Percentiles rank a stretch among this genome's conserved stretches.
Evolutionary conservation across 2,888 invertebrate genomes (phyloP).

Genomic region (Vanessa cardui): DNA sequence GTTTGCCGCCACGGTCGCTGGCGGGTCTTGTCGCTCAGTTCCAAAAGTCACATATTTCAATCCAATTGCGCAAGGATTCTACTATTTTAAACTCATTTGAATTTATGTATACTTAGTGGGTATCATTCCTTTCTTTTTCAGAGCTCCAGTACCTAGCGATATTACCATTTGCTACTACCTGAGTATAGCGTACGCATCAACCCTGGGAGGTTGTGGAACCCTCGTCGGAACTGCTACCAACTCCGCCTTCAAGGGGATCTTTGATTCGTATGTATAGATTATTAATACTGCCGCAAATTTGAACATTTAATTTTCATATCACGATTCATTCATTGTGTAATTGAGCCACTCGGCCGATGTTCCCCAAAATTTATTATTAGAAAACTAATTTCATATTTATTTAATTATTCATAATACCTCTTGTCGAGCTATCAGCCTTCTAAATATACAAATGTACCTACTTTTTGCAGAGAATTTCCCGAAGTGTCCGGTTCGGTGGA

Average conservation of each 20-base stretch:
- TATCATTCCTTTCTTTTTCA: conserved; percentile 46
- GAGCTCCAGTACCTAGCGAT: conserved; percentile 86
- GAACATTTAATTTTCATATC: no score
- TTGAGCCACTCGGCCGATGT: no score
- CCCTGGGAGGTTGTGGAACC: conserved; percentile 90
- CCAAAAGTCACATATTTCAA: no score
- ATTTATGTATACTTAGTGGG: no score
- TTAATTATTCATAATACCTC: background rate
- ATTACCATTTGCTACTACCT: conserved; percentile 90
- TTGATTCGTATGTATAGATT: conserved; percentile 82
- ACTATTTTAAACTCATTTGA: no score
- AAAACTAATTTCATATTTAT: background rate
- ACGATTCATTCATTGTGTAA: no score
- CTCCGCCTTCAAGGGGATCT: conserved; percentile 91
- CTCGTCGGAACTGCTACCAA: conserved; percentile 92
- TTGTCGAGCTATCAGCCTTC: background rate
- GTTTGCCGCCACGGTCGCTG: no score
- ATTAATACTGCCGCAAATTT: background rate
- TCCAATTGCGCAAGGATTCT: no score
- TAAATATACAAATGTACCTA: conserved; percentile 13
- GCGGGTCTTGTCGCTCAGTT: no score
- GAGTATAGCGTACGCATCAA: conserved; percentile 91
- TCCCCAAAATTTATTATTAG: no score
- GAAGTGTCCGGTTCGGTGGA: conserved; percentile 83
- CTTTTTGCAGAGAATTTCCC: conserved; percentile 75